Conservation (phyloP, 2,113 vertebrate species). For the Periophthalmus modestus region DNA sequence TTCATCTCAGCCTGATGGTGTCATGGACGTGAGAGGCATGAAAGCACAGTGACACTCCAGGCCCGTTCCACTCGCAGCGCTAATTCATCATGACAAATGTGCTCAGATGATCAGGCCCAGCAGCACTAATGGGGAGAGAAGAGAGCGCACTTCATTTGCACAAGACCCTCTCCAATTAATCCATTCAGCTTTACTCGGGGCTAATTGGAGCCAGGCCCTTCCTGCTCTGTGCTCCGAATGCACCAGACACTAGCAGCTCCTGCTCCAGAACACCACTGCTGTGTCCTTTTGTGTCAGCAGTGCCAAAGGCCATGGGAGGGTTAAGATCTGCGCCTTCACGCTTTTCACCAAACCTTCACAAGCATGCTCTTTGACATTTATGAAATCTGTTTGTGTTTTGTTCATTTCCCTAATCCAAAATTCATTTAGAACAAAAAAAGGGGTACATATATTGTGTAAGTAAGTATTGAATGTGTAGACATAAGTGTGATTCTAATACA, state of each 20-base stretch:
- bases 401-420: conserved; percentile 27
- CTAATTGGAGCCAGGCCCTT: conserved; percentile 75
- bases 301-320: conserved; percentile 49
- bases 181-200: conserved; percentile 75
- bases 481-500: background rate
- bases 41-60: conserved; percentile 75
- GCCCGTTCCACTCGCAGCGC: conserved; percentile 71
- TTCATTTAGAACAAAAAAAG: conserved; percentile 24
- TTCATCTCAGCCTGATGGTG: conserved; percentile 76
- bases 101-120: conserved; percentile 76
- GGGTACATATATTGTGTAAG: conserved; percentile 14
- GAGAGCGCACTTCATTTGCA: conserved; percentile 74
- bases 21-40: conserved; percentile 77
- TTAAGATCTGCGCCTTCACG: conserved; percentile 46
- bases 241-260: conserved; percentile 69
- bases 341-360: conserved; percentile 46
- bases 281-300: conserved; percentile 23
- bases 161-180: conserved; percentile 78
- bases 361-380: conserved; percentile 25
- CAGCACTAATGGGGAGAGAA: conserved; percentile 76
- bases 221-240: conserved; percentile 65
- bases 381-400: conserved; percentile 5
- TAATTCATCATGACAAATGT: conserved; percentile 82
- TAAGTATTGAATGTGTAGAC: conserved; percentile 25
- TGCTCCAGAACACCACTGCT: conserved; percentile 58